phyloP scores from a whole-genome alignment of 2,113 vertebrate species.

The Xenus cinereus region DNA sequence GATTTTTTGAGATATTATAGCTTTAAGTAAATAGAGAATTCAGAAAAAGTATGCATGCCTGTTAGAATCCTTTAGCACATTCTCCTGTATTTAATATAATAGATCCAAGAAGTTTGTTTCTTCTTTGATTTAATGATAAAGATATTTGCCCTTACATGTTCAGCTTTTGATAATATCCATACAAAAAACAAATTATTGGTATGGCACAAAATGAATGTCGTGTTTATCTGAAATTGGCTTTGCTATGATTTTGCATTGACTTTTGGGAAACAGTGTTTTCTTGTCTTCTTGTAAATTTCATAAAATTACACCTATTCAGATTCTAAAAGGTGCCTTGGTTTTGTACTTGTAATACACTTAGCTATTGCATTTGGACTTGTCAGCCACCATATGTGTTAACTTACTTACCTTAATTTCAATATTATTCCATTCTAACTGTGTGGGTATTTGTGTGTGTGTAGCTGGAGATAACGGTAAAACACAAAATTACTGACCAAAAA shows the following conservation, averaged over 20 bases:
- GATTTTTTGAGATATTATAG: neutral
- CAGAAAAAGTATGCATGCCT: neutral
- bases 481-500: neutral
- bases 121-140: neutral
- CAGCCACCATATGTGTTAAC: neutral
- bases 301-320: neutral
- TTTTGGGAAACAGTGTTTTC: neutral
- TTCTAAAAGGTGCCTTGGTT: neutral
- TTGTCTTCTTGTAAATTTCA: neutral
- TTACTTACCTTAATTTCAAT: neutral
- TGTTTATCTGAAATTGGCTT: neutral
- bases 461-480: neutral
- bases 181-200: neutral
- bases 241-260: neutral
- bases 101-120: neutral
- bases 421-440: neutral
- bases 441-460: neutral
- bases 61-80: neutral
- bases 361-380: neutral
- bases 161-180: neutral
- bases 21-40: neutral
- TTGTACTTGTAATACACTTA: neutral
- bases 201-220: neutral
- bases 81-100: neutral
- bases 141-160: neutral